Evolutionary conservation across 2,888 invertebrate genomes (phyloP).

Genomic region (Hypena proboscidalis): DNA sequence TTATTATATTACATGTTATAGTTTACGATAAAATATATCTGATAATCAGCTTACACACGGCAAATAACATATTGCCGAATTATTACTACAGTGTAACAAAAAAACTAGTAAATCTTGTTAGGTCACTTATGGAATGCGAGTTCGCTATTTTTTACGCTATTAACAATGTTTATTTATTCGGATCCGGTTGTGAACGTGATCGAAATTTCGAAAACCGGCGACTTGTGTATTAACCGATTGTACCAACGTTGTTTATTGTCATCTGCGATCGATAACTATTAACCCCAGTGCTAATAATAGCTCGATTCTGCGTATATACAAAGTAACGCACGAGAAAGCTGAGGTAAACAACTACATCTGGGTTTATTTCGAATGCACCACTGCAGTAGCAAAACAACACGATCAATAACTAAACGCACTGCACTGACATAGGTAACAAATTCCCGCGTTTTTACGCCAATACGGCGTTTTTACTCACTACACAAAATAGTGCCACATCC

Average conservation of each 20-base stretch:
- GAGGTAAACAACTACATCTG: conserved; percentile 68
- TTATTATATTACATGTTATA: not conserved
- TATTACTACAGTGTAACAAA: conserved; percentile 46
- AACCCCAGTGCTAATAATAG: conserved; percentile 53
- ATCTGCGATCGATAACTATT: conserved; percentile 53
- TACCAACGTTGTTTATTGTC: conserved; percentile 34
- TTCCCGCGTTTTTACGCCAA: conserved; percentile 69
- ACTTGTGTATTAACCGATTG: conserved; percentile 35
- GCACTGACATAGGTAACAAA: conserved; percentile 44
- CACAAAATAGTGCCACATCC: conserved; percentile 23
- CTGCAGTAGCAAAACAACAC: conserved; percentile 60
- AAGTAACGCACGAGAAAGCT: conserved; percentile 50
- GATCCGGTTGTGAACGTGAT: conserved; percentile 53
- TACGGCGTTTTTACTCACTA: conserved; percentile 30
- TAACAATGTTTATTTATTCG: conserved; percentile 44
- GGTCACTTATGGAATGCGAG: conserved; percentile 61
- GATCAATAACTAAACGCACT: conserved; percentile 73
- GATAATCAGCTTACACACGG: conserved; percentile 12
- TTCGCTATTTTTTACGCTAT: conserved; percentile 45
- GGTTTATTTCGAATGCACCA: conserved; percentile 62
- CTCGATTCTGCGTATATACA: conserved; percentile 41
- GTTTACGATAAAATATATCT: conserved; percentile 15
- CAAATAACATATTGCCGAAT: conserved; percentile 32
- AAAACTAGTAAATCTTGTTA: conserved; percentile 72
- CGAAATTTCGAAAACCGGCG: conserved; percentile 37